phyloP scores from a whole-genome alignment of 64 coral and sea anemone genomes.

The Stichodactyla helianthus region DNA sequence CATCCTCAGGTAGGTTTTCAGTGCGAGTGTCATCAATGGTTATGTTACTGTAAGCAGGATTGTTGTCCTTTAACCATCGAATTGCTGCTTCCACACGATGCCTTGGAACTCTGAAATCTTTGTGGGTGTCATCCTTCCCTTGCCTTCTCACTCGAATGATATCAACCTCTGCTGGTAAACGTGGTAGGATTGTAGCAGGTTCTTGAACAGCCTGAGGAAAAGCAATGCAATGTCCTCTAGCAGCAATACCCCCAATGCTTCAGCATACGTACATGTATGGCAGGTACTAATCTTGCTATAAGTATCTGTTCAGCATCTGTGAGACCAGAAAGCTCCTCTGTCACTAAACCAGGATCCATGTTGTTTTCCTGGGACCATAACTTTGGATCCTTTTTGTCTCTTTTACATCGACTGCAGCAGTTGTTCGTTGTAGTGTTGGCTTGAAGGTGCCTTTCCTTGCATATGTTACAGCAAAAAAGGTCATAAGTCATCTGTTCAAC shows the following conservation, averaged over 20 bases:
- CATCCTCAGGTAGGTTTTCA: constrained; percentile 30
- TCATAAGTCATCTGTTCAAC: no score
- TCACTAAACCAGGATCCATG: constrained; percentile 35
- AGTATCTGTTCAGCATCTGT: constrained; percentile 52
- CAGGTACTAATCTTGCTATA: constrained; percentile 28
- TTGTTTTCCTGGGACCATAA: constrained; percentile 25
- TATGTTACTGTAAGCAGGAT: constrained; percentile 31
- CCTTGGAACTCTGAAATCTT: constrained; percentile 42
- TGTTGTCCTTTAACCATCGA: constrained; percentile 42
- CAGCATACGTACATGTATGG: constrained; percentile 23
- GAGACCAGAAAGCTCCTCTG: constrained; percentile 13
- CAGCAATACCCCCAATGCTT: constrained; percentile 43
- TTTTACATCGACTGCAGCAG: neutral
- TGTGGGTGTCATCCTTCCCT: constrained; percentile 33
- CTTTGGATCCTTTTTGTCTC: no score
- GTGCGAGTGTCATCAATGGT: constrained; percentile 23
- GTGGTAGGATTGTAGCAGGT: constrained; percentile 27
- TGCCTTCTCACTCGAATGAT: constrained; percentile 32
- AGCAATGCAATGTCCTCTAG: constrained; percentile 33
- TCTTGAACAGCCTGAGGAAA: constrained; percentile 37
- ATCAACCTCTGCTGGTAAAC: constrained; percentile 19
- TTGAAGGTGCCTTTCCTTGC: constrained; percentile 29
- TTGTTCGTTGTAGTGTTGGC: neutral
- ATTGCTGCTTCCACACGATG: constrained; percentile 29
- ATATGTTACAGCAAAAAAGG: constrained; percentile 2